Percentiles rank a stretch among this genome's conserved stretches.
These are phyloP conservation scores for Alouatta palliata DNA, from an alignment of 2,113 vertebrate species.

Conservation along the genomic window DNA sequence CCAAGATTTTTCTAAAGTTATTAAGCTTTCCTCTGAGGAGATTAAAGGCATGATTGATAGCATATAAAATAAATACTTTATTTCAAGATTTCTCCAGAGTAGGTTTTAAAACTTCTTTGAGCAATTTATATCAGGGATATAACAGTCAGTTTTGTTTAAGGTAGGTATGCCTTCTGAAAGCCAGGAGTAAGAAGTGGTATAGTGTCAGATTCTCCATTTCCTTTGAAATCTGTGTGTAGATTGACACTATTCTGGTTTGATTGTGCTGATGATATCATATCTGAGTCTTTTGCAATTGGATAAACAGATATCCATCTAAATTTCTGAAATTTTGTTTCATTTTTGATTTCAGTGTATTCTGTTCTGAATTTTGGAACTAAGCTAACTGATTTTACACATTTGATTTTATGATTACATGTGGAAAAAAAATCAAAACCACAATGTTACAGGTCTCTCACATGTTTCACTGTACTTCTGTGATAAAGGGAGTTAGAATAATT, in stretches of 20 bases:
- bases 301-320: background rate
- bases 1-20: slow-evolving; percentile 40
- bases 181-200: background rate
- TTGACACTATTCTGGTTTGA: background rate
- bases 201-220: background rate
- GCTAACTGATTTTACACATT: slow-evolving; percentile 14
- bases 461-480: background rate
- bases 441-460: background rate
- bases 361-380: background rate
- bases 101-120: slow-evolving; percentile 20
- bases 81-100: background rate
- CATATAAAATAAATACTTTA: background rate
- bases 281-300: background rate
- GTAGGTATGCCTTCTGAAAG: background rate
- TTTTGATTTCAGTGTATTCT: background rate
- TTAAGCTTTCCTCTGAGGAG: background rate
- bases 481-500: background rate
- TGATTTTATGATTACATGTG: slow-evolving; percentile 1
- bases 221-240: background rate
- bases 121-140: background rate
- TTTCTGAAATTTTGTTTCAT: background rate
- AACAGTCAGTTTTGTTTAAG: background rate
- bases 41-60: background rate
- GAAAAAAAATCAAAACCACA: background rate
- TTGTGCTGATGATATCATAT: background rate